Conservation (phyloP, 1,140 invertebrate genomes). For the Heliconius himera region DNA sequence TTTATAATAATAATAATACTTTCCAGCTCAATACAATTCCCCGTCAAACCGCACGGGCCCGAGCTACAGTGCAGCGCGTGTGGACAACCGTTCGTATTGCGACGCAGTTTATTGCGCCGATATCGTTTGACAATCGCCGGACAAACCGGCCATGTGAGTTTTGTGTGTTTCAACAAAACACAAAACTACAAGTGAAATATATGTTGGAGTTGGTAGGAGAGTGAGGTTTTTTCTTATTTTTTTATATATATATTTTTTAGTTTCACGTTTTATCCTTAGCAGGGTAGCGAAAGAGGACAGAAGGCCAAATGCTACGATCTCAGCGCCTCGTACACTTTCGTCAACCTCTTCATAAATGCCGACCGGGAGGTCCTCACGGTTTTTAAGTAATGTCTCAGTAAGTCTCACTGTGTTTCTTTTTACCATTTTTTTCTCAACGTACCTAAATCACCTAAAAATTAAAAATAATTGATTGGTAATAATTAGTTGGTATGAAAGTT, state of each 20-base stretch:
- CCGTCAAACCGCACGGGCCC: slow-evolving; percentile 44
- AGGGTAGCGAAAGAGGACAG: neutral
- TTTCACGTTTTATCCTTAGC: too few relatives aligned
- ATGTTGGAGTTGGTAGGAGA: neutral
- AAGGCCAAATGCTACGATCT: neutral
- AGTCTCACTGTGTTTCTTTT: neutral
- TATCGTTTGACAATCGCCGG: slow-evolving; percentile 56
- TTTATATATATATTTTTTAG: too few relatives aligned
- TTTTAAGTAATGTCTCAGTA: too few relatives aligned
- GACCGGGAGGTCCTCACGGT: neutral
- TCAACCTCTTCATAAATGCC: neutral
- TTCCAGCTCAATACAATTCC: slow-evolving; percentile 46
- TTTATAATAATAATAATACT: neutral
- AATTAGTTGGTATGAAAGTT: too few relatives aligned
- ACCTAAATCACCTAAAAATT: neutral
- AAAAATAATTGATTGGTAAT: too few relatives aligned
- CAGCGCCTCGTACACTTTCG: neutral
- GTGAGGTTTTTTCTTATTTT: too few relatives aligned
- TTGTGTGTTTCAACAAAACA: slow-evolving; percentile 26
- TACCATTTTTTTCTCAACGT: neutral
- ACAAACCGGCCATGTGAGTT: slow-evolving; percentile 41
- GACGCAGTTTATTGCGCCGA: slow-evolving; percentile 63
- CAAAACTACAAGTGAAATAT: neutral
- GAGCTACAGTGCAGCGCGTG: slow-evolving; percentile 60
- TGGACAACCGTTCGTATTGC: slow-evolving; percentile 63